These are phyloP conservation scores for Salvelinus alpinus DNA, from an alignment of 2,113 vertebrate genomes.

Conservation along the genomic window DNA sequence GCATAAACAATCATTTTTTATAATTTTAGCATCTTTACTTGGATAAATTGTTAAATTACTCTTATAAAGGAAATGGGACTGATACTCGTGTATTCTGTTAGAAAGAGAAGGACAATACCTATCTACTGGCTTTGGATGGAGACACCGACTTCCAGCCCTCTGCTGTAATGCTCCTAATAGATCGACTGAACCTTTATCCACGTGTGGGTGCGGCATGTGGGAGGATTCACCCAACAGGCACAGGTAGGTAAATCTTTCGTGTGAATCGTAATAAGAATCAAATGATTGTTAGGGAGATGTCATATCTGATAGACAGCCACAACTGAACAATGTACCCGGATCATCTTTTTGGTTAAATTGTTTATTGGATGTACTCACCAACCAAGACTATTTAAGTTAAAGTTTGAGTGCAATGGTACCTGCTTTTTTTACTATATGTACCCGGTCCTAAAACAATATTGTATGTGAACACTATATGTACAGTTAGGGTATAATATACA, in stretches of 20 bases:
- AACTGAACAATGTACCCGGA: neutral
- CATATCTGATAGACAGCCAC: neutral
- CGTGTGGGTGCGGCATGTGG: slow-evolving; percentile 73
- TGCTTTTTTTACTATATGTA: no score
- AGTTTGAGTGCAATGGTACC: no score
- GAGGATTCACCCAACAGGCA: slow-evolving; percentile 76
- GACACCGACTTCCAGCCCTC: slow-evolving; percentile 76
- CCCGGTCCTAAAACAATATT: no score
- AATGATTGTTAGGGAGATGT: neutral
- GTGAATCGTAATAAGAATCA: no score
- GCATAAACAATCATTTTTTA: neutral
- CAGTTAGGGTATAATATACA: no score
- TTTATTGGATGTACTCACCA: neutral
- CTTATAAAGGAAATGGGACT: neutral
- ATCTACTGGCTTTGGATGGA: slow-evolving; percentile 72
- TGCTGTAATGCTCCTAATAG: slow-evolving; percentile 72
- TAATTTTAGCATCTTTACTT: no score
- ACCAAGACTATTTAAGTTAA: neutral
- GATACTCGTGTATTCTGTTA: slow-evolving; percentile 17
- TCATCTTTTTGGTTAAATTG: no score
- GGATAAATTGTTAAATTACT: neutral
- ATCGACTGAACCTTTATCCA: slow-evolving; percentile 71
- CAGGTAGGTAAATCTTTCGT: slow-evolving; percentile 52
- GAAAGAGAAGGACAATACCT: slow-evolving; percentile 73
- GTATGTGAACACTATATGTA: no score